Evolutionary conservation across 2,888 invertebrate genomes (phyloP), one percentile per base, ranked within the genome.

Genomic region (Mycogona germanica): DNA sequence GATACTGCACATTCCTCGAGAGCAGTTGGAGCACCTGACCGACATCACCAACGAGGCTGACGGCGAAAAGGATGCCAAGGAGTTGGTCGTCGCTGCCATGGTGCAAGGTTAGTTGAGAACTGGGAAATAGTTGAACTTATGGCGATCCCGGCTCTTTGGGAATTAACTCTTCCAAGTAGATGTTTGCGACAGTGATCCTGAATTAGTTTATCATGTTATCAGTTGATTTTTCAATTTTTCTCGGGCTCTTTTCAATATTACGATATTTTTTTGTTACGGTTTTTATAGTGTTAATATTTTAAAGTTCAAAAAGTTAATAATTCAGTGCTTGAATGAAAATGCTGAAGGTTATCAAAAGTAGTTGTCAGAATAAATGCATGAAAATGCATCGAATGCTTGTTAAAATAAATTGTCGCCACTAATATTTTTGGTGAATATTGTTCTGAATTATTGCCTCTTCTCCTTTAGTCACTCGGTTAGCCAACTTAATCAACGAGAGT

Each of bases 1-100:
- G 67, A 77, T 86, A 66, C 75, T 85, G 64, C 79, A 81, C 68
- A 78, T 85, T 67, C 82, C 84, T 51, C 75, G 77, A 59, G 80
- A 80, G 64, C 79, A 82, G 64, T 80, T 79, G 67, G 76, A 78
- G 60, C 76, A 77, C 60, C 79, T 81, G 59, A 78, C 78, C 51
- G 82, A 83, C 54, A 41, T 41, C 41, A 80, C 79, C 1, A 75
- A 76, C 54, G 78, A 80, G 64, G 76, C 76, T 23, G 73, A 70
- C 61, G 67, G 72, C 64, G 66, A 76, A 68, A 71, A 77, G 68
- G 82, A 83, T 67, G 78, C 81, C 51, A 73, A 80, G 42, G 82
- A 83, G 65, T 73, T 82, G 56, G 78, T 82, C 50, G 69, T 82
- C 59, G 80, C 82, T 60, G 80, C 82, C 57, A 78, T 82, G 61